Evolutionary conservation across 92 coral and sea anemone species (phyloP).

Genomic region (Pocillopora grandis): DNA sequence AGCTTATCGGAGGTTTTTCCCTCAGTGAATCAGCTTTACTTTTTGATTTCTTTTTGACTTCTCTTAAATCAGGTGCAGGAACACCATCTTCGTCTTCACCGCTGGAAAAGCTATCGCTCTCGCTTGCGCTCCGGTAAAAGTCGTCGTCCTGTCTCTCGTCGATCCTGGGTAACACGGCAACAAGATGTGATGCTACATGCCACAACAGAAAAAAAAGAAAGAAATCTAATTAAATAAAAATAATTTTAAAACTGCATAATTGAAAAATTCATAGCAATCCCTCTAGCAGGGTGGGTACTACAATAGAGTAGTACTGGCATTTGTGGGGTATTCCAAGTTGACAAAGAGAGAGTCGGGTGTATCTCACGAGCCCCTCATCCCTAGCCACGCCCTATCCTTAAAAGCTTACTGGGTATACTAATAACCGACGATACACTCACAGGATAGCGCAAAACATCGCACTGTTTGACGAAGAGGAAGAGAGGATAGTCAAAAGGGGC

Average conservation of each 20-base stretch:
- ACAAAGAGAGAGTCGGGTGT: too few relatives aligned
- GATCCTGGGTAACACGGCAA: slow-evolving; percentile 71
- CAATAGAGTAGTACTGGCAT: too few relatives aligned
- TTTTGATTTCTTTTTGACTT: slow-evolving; percentile 34
- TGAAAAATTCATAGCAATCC: too few relatives aligned
- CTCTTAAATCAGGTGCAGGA: slow-evolving; percentile 62
- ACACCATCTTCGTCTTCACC: slow-evolving; percentile 59
- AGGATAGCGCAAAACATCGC: too few relatives aligned
- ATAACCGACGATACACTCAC: too few relatives aligned
- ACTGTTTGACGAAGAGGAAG: too few relatives aligned
- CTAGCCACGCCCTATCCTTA: too few relatives aligned
- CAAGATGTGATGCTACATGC: slow-evolving; percentile 67
- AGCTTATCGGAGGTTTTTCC: slow-evolving; percentile 8
- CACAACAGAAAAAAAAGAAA: slow-evolving; percentile 4
- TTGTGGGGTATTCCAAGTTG: too few relatives aligned
- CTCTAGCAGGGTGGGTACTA: too few relatives aligned
- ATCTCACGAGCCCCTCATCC: too few relatives aligned
- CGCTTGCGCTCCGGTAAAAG: slow-evolving; percentile 59
- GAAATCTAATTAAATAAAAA: neutral
- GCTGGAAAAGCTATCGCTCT: slow-evolving; percentile 53
- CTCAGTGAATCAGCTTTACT: slow-evolving; percentile 5
- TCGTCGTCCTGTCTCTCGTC: slow-evolving; percentile 69
- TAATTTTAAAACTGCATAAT: neutral
- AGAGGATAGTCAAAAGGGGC: too few relatives aligned
- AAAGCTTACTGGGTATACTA: too few relatives aligned